phyloP scores from a whole-genome alignment of 2,113 vertebrate species.

The Atractosteus spatula region DNA sequence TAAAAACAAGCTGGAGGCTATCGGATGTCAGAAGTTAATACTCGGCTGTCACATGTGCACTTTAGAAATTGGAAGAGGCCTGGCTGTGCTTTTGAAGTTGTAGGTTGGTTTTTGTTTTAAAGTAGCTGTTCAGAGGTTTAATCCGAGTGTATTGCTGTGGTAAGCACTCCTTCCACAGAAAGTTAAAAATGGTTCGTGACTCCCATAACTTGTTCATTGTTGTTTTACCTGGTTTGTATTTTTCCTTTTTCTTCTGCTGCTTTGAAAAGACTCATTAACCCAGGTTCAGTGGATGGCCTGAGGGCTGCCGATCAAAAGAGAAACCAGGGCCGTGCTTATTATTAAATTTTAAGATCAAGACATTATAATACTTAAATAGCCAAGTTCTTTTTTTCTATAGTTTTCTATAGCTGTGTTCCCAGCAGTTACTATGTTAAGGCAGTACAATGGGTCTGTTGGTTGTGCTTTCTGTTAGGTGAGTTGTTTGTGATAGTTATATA shows the following conservation, averaged over 20 bases:
- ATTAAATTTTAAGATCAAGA: background rate
- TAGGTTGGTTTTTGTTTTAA: conserved; percentile 45
- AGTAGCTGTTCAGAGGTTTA: conserved; percentile 48
- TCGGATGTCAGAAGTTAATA: conserved; percentile 48
- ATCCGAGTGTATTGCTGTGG: conserved; percentile 54
- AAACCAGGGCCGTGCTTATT: conserved; percentile 8
- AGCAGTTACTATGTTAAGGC: no score
- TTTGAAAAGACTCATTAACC: conserved; percentile 20
- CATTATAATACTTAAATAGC: background rate
- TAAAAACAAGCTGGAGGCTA: conserved; percentile 56
- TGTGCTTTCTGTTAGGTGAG: no score
- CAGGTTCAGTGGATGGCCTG: conserved; percentile 35
- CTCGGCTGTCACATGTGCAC: conserved; percentile 43
- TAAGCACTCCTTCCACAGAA: conserved; percentile 38
- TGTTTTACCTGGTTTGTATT: conserved; percentile 66
- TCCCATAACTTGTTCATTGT: conserved; percentile 50
- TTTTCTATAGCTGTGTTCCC: no score
- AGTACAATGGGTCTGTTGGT: no score
- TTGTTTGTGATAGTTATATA: no score
- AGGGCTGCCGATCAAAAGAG: conserved; percentile 35
- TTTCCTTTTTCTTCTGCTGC: conserved; percentile 21
- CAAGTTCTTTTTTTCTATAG: no score
- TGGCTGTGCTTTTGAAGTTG: conserved; percentile 50
- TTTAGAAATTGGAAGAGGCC: conserved; percentile 43
- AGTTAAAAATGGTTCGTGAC: conserved; percentile 48